phyloP scores from a whole-genome alignment of 2,888 invertebrate genomes.

The Sinotaia quadrata region DNA sequence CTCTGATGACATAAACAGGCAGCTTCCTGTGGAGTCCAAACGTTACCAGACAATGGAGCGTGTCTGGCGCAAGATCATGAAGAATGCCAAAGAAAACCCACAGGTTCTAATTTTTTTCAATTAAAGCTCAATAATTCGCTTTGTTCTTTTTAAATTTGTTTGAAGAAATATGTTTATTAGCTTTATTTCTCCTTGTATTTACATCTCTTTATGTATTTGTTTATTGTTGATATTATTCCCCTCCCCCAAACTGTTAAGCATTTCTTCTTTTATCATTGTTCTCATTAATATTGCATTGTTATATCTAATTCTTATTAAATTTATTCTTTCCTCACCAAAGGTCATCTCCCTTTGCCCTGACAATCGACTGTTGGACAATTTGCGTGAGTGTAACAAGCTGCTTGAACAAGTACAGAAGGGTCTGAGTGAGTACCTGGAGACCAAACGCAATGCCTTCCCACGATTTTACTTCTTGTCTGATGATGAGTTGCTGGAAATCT shows the following conservation, averaged over 20 bases:
- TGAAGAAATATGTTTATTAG: too few species aligned
- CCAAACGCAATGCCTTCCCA: constrained; percentile 75
- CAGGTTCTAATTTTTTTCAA: constrained; percentile 74
- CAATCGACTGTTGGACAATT: constrained; percentile 78
- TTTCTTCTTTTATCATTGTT: not conserved
- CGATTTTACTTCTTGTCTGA: constrained; percentile 74
- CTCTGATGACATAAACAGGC: constrained; percentile 73
- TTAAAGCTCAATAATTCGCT: too few species aligned
- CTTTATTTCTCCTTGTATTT: too few species aligned
- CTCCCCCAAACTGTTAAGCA: not conserved
- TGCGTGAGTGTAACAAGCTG: constrained; percentile 80
- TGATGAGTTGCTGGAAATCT: constrained; percentile 72
- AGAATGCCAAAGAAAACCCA: constrained; percentile 79
- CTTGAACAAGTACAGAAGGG: constrained; percentile 73
- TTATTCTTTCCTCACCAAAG: constrained; percentile 41
- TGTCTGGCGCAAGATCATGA: constrained; percentile 76
- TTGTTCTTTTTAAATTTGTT: too few species aligned
- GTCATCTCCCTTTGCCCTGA: constrained; percentile 72
- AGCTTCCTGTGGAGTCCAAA: constrained; percentile 72
- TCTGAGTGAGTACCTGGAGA: constrained; percentile 73
- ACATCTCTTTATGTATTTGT: not conserved
- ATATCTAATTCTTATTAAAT: not conserved
- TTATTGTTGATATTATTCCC: not conserved
- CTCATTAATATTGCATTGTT: not conserved
- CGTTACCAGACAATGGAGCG: constrained; percentile 73